A percentile compares a stretch with the other conserved stretches of the same genome.
Evolutionary conservation across 2,888 invertebrate genomes (phyloP).

Genomic region (Amiota minor): DNA sequence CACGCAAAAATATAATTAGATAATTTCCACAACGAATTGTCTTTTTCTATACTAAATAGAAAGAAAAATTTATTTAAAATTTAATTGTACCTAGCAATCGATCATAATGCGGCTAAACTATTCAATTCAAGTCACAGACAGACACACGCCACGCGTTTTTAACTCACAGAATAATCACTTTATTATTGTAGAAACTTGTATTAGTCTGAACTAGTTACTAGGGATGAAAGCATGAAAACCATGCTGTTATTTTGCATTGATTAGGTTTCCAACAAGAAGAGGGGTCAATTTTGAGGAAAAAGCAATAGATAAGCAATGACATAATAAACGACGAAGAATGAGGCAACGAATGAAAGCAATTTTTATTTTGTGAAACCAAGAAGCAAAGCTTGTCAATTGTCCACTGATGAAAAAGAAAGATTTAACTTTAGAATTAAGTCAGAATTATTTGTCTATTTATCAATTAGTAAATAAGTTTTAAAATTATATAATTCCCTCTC

Average conservation of each 20-base stretch:
- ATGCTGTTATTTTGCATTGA: too few relatives aligned
- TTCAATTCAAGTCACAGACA: slow-evolving; percentile 11
- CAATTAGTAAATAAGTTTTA: slow-evolving; percentile 18
- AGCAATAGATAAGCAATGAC: too few relatives aligned
- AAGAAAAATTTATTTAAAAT: slow-evolving; percentile 8
- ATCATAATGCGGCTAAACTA: slow-evolving; percentile 14
- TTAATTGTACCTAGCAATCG: slow-evolving; percentile 22
- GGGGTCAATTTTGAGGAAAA: too few relatives aligned
- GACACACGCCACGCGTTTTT: slow-evolving; percentile 2
- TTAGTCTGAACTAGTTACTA: too few relatives aligned
- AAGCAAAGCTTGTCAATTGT: slow-evolving; percentile 66
- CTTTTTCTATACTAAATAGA: background rate
- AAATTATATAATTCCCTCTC: background rate
- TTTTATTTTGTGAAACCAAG: slow-evolving; percentile 46
- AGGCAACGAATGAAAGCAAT: slow-evolving; percentile 18
- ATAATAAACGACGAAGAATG: background rate
- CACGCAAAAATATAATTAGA: background rate
- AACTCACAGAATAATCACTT: background rate
- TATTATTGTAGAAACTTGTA: too few relatives aligned
- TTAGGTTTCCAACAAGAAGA: background rate
- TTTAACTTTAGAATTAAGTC: slow-evolving; percentile 27
- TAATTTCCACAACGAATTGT: background rate
- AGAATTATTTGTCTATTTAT: slow-evolving; percentile 7
- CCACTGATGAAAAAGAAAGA: slow-evolving; percentile 39
- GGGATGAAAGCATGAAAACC: too few relatives aligned